Evolutionary conservation across 2,113 vertebrate genomes (phyloP).

Genomic region (Macquaria ambigua): DNA sequence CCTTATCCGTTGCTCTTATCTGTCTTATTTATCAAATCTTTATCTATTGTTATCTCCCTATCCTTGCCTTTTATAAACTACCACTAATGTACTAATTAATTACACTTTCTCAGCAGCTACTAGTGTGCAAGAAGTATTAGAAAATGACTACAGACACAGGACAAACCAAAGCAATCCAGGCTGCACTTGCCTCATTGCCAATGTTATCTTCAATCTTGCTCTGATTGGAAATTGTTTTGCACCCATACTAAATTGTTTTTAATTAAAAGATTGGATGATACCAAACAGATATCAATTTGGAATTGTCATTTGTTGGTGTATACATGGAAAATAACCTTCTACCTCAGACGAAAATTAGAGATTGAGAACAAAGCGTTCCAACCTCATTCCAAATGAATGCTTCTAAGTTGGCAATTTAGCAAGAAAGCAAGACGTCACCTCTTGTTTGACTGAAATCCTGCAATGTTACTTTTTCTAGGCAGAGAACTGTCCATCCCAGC

Average conservation of each 20-base stretch:
- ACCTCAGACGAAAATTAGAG: background rate
- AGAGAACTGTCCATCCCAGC: background rate
- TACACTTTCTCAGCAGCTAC: constrained; percentile 39
- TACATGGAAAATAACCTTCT: background rate
- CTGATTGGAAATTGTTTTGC: constrained; percentile 43
- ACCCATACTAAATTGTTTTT: constrained; percentile 29
- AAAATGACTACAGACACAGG: constrained; percentile 26
- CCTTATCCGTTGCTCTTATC: constrained; percentile 62
- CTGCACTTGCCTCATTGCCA: background rate
- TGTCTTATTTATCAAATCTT: constrained; percentile 56
- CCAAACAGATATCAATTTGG: constrained; percentile 6
- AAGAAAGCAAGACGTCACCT: background rate
- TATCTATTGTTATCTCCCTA: constrained; percentile 39
- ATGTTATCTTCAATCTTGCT: constrained; percentile 45
- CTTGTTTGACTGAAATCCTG: background rate
- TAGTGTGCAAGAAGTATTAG: constrained; percentile 11
- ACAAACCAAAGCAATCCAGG: background rate
- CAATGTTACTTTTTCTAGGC: background rate
- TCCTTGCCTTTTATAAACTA: constrained; percentile 57
- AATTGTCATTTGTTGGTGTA: constrained; percentile 4
- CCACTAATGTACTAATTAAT: constrained; percentile 60
- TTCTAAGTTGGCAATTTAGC: background rate
- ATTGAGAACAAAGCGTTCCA: background rate
- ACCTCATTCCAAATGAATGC: background rate
- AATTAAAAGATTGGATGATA: constrained; percentile 57